Percentiles rank a stretch among this genome's conserved stretches.
phyloP scores from a whole-genome alignment of 2,113 vertebrate species.

The Hemichromis elongatus region DNA sequence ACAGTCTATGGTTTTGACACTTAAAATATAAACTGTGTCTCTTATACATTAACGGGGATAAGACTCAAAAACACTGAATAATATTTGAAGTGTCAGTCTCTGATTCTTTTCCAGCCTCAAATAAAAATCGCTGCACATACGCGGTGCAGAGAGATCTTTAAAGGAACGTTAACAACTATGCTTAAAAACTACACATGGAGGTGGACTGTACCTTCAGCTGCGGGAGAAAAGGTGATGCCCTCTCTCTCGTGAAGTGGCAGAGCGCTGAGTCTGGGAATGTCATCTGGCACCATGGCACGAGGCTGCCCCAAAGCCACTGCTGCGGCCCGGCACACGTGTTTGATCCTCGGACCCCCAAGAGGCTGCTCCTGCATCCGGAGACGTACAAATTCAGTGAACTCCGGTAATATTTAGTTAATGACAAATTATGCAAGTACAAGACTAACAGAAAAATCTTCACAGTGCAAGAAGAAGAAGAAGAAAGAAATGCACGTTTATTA shows the following conservation, averaged over 20 bases:
- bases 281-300: slow-evolving; percentile 87
- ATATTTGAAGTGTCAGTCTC: background rate
- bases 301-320: slow-evolving; percentile 88
- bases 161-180: background rate
- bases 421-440: background rate
- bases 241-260: slow-evolving; percentile 86
- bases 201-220: slow-evolving; percentile 72
- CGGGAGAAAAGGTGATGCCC: slow-evolving; percentile 72
- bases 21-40: background rate
- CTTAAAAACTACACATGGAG: background rate
- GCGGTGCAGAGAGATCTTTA: background rate
- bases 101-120: background rate
- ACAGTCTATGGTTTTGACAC: background rate
- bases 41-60: background rate
- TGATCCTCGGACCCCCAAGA: slow-evolving; percentile 84
- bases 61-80: background rate
- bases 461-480: background rate
- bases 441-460: background rate
- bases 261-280: slow-evolving; percentile 87
- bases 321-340: slow-evolving; percentile 87
- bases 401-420: background rate
- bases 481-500: slow-evolving; percentile 22
- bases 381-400: background rate
- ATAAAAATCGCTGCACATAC: background rate
- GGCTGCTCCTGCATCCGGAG: slow-evolving; percentile 68